Conservation (phyloP, 2,113 vertebrate genomes). For the Channa argus region DNA sequence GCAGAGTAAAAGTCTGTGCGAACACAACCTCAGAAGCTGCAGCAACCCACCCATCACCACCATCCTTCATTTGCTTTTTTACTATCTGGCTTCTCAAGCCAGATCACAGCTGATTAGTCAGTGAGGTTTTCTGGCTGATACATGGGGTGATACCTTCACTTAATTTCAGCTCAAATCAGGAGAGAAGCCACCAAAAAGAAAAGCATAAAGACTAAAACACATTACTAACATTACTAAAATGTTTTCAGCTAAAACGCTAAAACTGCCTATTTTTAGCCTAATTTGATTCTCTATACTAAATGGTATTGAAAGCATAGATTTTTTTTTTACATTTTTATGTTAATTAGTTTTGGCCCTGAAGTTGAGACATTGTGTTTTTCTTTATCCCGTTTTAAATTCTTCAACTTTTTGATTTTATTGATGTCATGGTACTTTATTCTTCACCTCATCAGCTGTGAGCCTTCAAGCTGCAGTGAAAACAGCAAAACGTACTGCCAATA, state of each 20-base stretch:
- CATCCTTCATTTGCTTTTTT: slow-evolving; percentile 15
- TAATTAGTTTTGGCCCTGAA: not conserved
- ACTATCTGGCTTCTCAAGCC: slow-evolving; percentile 4
- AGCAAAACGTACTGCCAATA: no score
- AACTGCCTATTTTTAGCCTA: not conserved
- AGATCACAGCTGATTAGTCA: slow-evolving; percentile 2
- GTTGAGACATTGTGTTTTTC: not conserved
- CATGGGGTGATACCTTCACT: not conserved
- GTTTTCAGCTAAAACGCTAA: not conserved
- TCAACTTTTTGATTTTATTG: not conserved
- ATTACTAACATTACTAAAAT: not conserved
- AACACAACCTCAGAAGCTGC: slow-evolving; percentile 40
- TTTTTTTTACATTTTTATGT: not conserved
- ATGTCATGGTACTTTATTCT: slow-evolving; percentile 5
- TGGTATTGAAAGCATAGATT: not conserved
- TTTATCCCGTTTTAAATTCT: not conserved
- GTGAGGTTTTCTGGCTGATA: not conserved
- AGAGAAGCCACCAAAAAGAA: not conserved
- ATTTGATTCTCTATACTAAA: not conserved
- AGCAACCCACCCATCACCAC: slow-evolving; percentile 1
- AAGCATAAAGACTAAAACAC: not conserved
- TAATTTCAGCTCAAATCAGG: not conserved
- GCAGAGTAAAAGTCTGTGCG: no score
- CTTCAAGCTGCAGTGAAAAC: slow-evolving; percentile 1
- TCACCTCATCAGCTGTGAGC: slow-evolving; percentile 18